Conservation (phyloP, 2,888 invertebrate species). For the Pristionchus maxplancki region DNA sequence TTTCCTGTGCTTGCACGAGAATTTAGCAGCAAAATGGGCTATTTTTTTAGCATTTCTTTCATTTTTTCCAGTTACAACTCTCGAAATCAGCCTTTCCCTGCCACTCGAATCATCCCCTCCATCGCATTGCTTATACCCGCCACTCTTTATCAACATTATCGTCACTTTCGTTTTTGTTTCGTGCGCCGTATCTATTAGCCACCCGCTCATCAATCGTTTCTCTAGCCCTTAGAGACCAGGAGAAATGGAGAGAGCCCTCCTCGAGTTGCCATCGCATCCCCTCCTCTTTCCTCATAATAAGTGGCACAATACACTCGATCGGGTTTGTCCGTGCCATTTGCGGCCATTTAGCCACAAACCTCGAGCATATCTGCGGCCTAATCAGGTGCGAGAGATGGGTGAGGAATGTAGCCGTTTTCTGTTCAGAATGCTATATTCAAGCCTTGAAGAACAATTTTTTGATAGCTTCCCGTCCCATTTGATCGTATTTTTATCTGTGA, state of each 20-base stretch:
- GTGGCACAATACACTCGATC: slow-evolving; percentile 11
- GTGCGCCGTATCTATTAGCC: slow-evolving; percentile 10
- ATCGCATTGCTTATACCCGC: slow-evolving; percentile 2
- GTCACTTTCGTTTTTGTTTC: slow-evolving; percentile 30
- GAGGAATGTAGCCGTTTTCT: no score
- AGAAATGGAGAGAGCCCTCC: neutral
- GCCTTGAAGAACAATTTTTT: no score
- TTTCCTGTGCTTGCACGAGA: no score
- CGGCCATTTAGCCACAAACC: slow-evolving; percentile 26
- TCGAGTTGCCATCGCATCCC: neutral
- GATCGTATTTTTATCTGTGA: no score
- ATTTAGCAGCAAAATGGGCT: no score
- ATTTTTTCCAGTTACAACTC: no score
- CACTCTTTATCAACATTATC: slow-evolving; percentile 41
- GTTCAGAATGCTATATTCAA: no score
- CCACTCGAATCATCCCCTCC: neutral
- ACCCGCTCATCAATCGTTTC: neutral
- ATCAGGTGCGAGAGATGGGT: neutral
- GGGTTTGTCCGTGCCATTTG: slow-evolving; percentile 17
- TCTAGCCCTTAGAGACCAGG: neutral
- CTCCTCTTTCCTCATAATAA: neutral
- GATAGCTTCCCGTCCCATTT: no score
- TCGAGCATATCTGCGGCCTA: neutral
- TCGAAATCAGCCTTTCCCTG: no score
- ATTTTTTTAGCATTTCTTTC: no score